A percentile compares a stretch with the other conserved stretches of the same genome.
Evolutionary conservation across 1,140 invertebrate species (phyloP).

Genomic region (Drosophila ambigua): DNA sequence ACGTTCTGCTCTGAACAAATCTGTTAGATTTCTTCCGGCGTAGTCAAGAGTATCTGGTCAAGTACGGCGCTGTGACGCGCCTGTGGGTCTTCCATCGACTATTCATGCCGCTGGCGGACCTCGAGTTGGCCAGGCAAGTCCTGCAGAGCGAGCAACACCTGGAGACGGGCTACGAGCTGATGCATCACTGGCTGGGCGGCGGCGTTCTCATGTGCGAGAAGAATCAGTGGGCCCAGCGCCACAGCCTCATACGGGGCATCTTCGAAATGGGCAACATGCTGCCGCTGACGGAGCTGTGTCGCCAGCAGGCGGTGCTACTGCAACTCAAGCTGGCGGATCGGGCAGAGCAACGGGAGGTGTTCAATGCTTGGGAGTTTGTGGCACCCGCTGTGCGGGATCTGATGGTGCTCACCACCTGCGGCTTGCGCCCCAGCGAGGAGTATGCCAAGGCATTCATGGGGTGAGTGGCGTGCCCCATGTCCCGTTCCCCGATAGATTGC

Average conservation of each 20-base stretch:
- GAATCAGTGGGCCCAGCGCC: slow-evolving; percentile 54
- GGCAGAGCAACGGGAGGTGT: slow-evolving; percentile 15
- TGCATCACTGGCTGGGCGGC: slow-evolving; percentile 49
- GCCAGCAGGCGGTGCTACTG: slow-evolving; percentile 26
- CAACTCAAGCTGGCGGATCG: slow-evolving; percentile 7
- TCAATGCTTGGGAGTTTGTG: slow-evolving; percentile 27
- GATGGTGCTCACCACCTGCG: slow-evolving; percentile 46
- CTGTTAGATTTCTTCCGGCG: slow-evolving; percentile 59
- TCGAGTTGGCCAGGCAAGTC: slow-evolving; percentile 59
- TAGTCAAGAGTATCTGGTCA: slow-evolving; percentile 45
- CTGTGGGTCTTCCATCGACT: slow-evolving; percentile 70
- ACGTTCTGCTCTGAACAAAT: background rate
- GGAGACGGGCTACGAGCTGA: slow-evolving; percentile 62
- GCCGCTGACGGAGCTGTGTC: slow-evolving; percentile 22
- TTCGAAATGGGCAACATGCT: slow-evolving; percentile 32
- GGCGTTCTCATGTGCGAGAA: slow-evolving; percentile 41
- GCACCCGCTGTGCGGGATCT: slow-evolving; percentile 34
- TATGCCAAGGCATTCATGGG: slow-evolving; percentile 36
- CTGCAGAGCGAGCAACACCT: slow-evolving; percentile 49
- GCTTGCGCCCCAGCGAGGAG: slow-evolving; percentile 35
- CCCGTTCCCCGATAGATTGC: no score
- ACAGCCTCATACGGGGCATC: slow-evolving; percentile 29
- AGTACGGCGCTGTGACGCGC: slow-evolving; percentile 57
- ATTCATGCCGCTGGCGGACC: slow-evolving; percentile 59
- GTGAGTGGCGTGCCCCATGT: slow-evolving; percentile 27